phyloP scores from a whole-genome alignment of 2,797 vertebrate genomes.

The Heterohyrax brucei region DNA sequence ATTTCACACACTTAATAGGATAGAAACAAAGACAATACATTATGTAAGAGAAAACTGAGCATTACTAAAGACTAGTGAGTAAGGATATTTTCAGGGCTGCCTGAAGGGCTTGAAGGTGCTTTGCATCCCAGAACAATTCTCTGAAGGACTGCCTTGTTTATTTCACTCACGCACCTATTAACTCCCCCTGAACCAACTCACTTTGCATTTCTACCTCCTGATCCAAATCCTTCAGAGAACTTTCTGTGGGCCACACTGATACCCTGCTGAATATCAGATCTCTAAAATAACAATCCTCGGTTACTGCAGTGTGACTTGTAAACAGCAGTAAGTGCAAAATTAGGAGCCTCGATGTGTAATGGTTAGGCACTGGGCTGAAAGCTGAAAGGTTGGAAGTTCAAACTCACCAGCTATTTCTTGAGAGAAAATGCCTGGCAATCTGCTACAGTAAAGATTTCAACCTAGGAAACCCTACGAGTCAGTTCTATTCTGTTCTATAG shows the following conservation, averaged over 20 bases:
- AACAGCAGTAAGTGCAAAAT: not conserved
- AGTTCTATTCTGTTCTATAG: not conserved
- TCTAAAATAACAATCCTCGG: not conserved
- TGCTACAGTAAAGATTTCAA: not conserved
- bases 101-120: not conserved
- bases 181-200: not conserved
- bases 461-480: not conserved
- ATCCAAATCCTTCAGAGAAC: not conserved
- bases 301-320: not conserved
- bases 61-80: not conserved
- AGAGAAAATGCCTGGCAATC: too few species aligned
- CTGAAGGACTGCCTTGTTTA: not conserved
- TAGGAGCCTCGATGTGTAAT: too few species aligned
- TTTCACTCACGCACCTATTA: conserved; percentile 34
- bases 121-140: conserved; percentile 67
- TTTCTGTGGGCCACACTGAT: not conserved
- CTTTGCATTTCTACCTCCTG: not conserved
- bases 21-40: conserved; percentile 67
- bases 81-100: conserved; percentile 4
- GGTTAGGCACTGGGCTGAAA: too few species aligned
- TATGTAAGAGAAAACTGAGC: conserved; percentile 17
- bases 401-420: too few species aligned
- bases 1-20: conserved; percentile 63
- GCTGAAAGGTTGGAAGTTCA: too few species aligned
- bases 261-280: not conserved